phyloP scores from a whole-genome alignment of 2,797 vertebrate genomes.

The Spondyliosoma cantharus region DNA sequence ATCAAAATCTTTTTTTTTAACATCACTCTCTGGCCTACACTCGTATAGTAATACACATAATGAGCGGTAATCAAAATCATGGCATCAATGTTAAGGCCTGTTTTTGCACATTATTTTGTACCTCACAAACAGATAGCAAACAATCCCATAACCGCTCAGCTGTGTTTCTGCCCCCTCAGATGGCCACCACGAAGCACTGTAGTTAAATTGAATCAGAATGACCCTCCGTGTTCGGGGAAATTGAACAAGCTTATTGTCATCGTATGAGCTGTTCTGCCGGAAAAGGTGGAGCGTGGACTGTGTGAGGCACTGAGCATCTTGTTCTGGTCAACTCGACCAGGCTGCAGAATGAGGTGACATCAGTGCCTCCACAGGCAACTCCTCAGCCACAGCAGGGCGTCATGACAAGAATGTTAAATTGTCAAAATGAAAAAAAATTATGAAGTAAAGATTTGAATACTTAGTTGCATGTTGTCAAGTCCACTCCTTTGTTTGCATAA shows the following conservation, averaged over 20 bases:
- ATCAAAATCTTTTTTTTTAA: conserved; percentile 3
- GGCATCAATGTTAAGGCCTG: conserved; percentile 34
- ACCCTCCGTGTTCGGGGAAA: conserved; percentile 58
- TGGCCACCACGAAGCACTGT: conserved; percentile 25
- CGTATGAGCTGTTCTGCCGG: conserved; percentile 37
- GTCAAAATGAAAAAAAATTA: neutral
- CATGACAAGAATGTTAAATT: neutral
- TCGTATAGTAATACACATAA: conserved; percentile 27
- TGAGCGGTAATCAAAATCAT: conserved; percentile 45
- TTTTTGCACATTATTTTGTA: conserved; percentile 51
- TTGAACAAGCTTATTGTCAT: conserved; percentile 60
- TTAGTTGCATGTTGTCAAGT: conserved; percentile 21
- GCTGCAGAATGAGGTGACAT: conserved; percentile 14
- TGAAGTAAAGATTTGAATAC: neutral
- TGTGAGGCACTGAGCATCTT: conserved; percentile 48
- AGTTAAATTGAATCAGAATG: conserved; percentile 49
- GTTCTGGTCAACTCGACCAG: conserved; percentile 29
- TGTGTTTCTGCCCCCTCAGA: conserved; percentile 33
- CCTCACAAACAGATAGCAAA: conserved; percentile 38
- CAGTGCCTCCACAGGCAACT: neutral
- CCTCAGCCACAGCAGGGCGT: conserved; percentile 19
- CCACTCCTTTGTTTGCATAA: conserved; percentile 30
- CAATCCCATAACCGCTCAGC: conserved; percentile 45
- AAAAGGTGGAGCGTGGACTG: conserved; percentile 45
- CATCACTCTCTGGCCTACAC: neutral